Evolutionary conservation across 2,113 vertebrate species (phyloP), one percentile per base, ranked within the genome.

Genomic region (Ptychochromis oligacanthus): DNA sequence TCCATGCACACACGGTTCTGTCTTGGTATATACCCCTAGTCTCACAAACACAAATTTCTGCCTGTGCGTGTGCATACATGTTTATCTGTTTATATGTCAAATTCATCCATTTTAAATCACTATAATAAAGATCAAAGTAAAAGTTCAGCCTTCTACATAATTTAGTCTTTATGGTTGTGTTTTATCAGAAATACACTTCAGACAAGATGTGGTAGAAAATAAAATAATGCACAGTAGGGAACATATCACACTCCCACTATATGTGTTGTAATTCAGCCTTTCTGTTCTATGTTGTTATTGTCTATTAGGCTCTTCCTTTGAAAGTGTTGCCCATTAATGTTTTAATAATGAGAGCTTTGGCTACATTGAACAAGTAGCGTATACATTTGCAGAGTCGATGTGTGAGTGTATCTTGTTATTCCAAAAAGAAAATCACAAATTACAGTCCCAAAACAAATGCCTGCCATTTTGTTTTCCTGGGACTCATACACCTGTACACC

Each of bases 41-140:
- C 31, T 72, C 26, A 34, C 26, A 6, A 67, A 46, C 17, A 46
- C 64, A 28, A 17, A 2, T 72, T 54, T 72, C 67, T 72, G 46
- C 11, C 20, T 72, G 43, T 54, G 67, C 54, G 46, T 14, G 43
- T 52, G 0, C 11, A 14, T 28, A 15, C 0, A 11, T 0, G 65
- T 52, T 10, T n/a, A 54, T 34, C 6, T 72, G 17, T 54, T 72
- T 54, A 72, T 31, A 72, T 31, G 46, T 31, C 67, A 72, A 2
- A 52, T 20, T 54, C 46, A 54, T n/a, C 26, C 17, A 54, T 54
- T 72, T 72, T 31, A 72, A 54, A 72, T 54, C 46, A 31, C 4
- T 72, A 46, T 31, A 72, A 72, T 31, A 5, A 52, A 54, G 0
- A 72, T 31, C 18, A 72, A 52, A 72, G 67, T 7, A 72, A 52